phyloP scores from a whole-genome alignment of 2,888 invertebrate genomes.

The Netelia fuscicornis region DNA sequence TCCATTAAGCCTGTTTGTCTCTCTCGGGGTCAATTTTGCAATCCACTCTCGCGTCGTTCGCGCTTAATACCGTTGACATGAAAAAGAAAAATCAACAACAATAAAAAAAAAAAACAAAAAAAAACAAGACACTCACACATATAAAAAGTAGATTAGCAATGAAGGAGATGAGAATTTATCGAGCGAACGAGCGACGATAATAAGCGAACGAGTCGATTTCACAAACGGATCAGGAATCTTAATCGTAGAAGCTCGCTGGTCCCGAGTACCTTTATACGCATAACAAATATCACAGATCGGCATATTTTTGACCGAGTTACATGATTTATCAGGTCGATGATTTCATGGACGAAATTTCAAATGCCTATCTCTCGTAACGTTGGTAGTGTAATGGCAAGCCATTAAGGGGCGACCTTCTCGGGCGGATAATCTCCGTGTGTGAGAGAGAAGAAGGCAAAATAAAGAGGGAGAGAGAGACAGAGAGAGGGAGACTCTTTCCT shows the following conservation, averaged over 20 bases:
- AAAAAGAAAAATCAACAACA: background rate
- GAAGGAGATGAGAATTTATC: constrained; percentile 9
- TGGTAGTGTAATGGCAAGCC: background rate
- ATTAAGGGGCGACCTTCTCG: constrained; percentile 24
- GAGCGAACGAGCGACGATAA: background rate
- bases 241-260: too few species aligned
- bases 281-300: too few species aligned
- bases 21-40: background rate
- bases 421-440: constrained; percentile 22
- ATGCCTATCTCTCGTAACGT: background rate
- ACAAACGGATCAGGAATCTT: too few species aligned
- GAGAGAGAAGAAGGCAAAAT: background rate
- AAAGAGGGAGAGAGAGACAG: too few species aligned
- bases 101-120: background rate
- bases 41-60: background rate
- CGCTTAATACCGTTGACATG: background rate
- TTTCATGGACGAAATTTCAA: background rate
- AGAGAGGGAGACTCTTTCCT: too few species aligned
- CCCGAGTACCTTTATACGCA: too few species aligned
- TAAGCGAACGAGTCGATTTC: background rate
- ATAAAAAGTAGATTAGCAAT: constrained; percentile 7
- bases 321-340: background rate
- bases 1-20: background rate
- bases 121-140: background rate
- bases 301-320: constrained; percentile 2